These are phyloP conservation scores for Cephus runcator DNA, from an alignment of 2,888 invertebrate species.

Conservation along the genomic window DNA sequence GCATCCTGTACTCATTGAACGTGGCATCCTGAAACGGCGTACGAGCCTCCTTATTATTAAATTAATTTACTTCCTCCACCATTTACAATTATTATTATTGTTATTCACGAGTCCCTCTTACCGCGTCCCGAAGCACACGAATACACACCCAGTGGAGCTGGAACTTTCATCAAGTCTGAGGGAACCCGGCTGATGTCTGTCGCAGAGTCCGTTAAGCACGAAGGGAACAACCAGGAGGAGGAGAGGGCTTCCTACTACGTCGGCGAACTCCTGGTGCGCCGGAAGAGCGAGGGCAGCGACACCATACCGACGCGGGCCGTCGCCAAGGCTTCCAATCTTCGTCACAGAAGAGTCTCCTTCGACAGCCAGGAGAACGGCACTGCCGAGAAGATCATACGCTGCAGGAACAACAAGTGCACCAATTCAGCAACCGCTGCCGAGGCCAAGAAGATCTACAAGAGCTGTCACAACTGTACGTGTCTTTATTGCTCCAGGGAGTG, in stretches of 20 bases:
- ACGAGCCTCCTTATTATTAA: no score
- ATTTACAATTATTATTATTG: no score
- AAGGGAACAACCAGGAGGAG: slow-evolving; percentile 43
- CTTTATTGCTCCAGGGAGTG: slow-evolving; percentile 94
- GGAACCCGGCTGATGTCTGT: no score
- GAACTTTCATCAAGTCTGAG: no score
- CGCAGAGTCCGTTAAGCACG: slow-evolving; percentile 58
- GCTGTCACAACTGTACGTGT: slow-evolving; percentile 95
- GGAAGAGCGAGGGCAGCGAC: slow-evolving; percentile 75
- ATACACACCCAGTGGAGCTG: no score
- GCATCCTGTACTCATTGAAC: no score
- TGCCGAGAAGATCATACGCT: slow-evolving; percentile 72
- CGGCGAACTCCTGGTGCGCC: slow-evolving; percentile 64
- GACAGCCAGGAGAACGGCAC: slow-evolving; percentile 66
- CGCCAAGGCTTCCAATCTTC: slow-evolving; percentile 50
- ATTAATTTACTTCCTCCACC: no score
- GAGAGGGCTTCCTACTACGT: slow-evolving; percentile 44
- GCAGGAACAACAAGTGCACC: slow-evolving; percentile 85
- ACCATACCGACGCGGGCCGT: slow-evolving; percentile 54
- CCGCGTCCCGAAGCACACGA: no score
- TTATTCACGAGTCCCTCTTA: no score
- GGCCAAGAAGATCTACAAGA: slow-evolving; percentile 87
- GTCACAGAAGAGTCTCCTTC: slow-evolving; percentile 72
- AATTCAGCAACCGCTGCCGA: slow-evolving; percentile 78
- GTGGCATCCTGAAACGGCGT: no score